Evolutionary conservation across 2,113 vertebrate species (phyloP).

Genomic region (Malurus melanocephalus): DNA sequence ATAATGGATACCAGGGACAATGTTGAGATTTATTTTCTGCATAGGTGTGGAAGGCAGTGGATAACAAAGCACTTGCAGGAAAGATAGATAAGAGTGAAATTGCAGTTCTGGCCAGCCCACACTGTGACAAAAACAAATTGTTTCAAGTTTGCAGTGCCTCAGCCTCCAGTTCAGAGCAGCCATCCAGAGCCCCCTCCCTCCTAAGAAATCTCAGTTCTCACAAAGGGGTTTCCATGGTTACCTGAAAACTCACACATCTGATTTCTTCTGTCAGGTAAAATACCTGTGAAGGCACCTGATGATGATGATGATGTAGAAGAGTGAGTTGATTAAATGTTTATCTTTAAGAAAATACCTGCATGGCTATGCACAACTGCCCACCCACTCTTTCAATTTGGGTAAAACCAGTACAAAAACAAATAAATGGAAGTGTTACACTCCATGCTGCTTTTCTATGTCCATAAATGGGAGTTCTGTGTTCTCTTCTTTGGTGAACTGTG

Average conservation of each 20-base stretch:
- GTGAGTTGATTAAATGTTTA: background rate
- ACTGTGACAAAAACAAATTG: background rate
- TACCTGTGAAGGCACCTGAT: background rate
- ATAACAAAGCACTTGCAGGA: background rate
- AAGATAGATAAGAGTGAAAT: background rate
- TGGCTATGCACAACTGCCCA: background rate
- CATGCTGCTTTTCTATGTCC: too few relatives aligned
- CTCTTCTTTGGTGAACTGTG: too few relatives aligned
- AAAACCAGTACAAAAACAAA: background rate
- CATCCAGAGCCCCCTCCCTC: background rate
- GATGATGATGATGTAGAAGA: background rate
- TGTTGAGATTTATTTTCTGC: background rate
- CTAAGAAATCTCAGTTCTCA: background rate
- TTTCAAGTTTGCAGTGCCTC: background rate
- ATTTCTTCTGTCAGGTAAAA: background rate
- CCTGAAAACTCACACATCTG: background rate
- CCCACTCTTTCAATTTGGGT: background rate
- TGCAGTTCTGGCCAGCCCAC: background rate
- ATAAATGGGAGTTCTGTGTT: too few relatives aligned
- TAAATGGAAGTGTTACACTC: too few relatives aligned
- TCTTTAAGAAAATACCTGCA: background rate
- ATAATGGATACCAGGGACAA: background rate
- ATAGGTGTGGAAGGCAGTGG: background rate
- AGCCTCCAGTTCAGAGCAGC: background rate
- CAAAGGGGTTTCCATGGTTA: background rate